Conservation (phyloP, 2,113 vertebrate genomes). For the Apistogramma diplotaenia region DNA sequence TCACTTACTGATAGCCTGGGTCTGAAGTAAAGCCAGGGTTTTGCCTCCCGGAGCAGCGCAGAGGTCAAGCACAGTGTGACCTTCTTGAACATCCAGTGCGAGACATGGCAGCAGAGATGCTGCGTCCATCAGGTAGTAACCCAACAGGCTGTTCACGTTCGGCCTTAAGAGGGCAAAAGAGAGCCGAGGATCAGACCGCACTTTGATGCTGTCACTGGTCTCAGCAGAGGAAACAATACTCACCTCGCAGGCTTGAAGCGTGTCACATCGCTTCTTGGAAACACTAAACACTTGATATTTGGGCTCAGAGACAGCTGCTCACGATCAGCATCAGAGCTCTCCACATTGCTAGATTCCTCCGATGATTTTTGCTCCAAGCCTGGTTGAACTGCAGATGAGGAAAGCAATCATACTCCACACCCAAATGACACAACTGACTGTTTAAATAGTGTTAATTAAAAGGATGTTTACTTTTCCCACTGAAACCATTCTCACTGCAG, state of each 20-base stretch:
- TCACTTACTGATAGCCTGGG: constrained; percentile 81
- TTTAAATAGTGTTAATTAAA: neutral
- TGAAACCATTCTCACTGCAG: neutral
- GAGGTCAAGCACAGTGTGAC: constrained; percentile 86
- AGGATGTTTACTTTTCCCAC: neutral
- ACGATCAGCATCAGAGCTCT: neutral
- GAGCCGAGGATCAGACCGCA: neutral
- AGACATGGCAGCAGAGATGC: constrained; percentile 91
- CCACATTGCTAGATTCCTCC: neutral
- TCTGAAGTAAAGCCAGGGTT: constrained; percentile 87
- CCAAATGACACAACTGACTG: neutral
- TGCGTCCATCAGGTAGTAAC: constrained; percentile 93
- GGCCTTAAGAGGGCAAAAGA: constrained; percentile 69
- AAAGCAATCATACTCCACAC: neutral
- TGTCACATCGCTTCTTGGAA: constrained; percentile 83
- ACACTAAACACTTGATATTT: constrained; percentile 88
- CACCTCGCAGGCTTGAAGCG: constrained; percentile 87
- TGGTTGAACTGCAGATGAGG: constrained; percentile 7
- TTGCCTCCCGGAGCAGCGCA: constrained; percentile 96
- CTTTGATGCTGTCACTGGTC: neutral
- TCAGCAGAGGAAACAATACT: neutral
- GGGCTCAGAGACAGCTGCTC: constrained; percentile 53
- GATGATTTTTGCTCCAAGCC: neutral
- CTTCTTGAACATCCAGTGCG: constrained; percentile 80
- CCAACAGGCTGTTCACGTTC: constrained; percentile 74